phyloP scores from a whole-genome alignment of 2,113 vertebrate genomes.

The Amazona guildingii region DNA sequence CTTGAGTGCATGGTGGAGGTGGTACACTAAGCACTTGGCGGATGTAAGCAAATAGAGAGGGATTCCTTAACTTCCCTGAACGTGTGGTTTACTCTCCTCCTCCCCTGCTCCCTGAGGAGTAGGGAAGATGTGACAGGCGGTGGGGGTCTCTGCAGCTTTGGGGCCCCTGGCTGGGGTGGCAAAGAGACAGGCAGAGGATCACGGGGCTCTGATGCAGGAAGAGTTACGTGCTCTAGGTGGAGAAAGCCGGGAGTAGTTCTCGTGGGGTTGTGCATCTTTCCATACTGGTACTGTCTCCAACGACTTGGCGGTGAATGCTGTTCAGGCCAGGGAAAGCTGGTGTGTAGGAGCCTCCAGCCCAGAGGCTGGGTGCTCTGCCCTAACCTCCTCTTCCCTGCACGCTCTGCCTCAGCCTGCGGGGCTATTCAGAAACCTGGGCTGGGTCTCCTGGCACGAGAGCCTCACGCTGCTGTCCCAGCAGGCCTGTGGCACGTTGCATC shows the following conservation, averaged over 20 bases:
- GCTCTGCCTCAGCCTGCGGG: neutral
- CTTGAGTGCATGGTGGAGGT: neutral
- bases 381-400: neutral
- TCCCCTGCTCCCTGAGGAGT: neutral
- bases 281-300: neutral
- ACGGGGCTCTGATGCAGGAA: too few relatives aligned
- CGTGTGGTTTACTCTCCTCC: neutral
- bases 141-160: neutral
- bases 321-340: neutral
- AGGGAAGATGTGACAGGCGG: neutral
- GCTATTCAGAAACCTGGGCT: neutral
- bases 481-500: neutral
- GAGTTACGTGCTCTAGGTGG: neutral
- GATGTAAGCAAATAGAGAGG: neutral
- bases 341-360: neutral
- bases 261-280: neutral
- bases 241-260: neutral
- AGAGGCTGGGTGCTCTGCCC: neutral
- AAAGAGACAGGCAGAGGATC: neutral
- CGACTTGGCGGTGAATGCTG: accelerated
- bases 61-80: neutral
- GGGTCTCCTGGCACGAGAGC: neutral
- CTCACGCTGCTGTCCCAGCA: neutral
- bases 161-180: neutral
- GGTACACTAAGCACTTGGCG: neutral